Evolutionary conservation across 2,797 vertebrate species (phyloP).

Genomic region (Hydrocynus forskahlii): DNA sequence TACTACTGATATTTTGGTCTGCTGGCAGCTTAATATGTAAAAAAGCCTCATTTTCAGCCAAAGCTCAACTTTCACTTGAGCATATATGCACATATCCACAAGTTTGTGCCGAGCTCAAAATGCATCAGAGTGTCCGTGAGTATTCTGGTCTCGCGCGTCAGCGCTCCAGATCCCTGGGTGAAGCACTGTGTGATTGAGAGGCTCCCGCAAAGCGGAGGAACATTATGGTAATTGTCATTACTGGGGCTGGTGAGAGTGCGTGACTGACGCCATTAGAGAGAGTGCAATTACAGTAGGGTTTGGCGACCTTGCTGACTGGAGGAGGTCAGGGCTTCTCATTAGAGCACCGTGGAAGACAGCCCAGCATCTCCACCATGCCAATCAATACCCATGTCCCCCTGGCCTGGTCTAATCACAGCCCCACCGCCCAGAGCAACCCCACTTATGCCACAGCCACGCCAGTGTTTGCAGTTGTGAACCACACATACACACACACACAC

Average conservation of each 20-base stretch:
- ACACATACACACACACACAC: slow-evolving; percentile 46
- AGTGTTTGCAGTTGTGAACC: slow-evolving; percentile 47
- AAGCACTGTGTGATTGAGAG: slow-evolving; percentile 73
- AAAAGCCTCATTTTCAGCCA: slow-evolving; percentile 32
- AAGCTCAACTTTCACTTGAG: slow-evolving; percentile 44
- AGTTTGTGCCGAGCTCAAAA: slow-evolving; percentile 42
- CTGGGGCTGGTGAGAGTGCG: slow-evolving; percentile 78
- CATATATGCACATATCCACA: slow-evolving; percentile 36
- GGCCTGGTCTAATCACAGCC: slow-evolving; percentile 80
- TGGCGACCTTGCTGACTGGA: slow-evolving; percentile 85
- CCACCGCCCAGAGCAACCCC: slow-evolving; percentile 74
- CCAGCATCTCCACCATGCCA: slow-evolving; percentile 84
- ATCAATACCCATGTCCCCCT: slow-evolving; percentile 82
- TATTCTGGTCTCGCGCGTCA: slow-evolving; percentile 51
- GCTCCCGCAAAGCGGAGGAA: slow-evolving; percentile 72
- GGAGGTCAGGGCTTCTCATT: slow-evolving; percentile 87
- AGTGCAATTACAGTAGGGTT: slow-evolving; percentile 86
- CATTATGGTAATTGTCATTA: slow-evolving; percentile 87
- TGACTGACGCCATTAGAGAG: slow-evolving; percentile 85
- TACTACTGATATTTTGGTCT: slow-evolving; percentile 48
- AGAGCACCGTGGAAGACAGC: slow-evolving; percentile 84
- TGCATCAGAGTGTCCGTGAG: slow-evolving; percentile 44
- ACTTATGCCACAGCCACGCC: slow-evolving; percentile 41
- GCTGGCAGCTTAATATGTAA: slow-evolving; percentile 34
- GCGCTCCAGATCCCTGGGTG: slow-evolving; percentile 65